Conservation (phyloP, 2,888 invertebrate genomes). For the Patella caerulea region DNA sequence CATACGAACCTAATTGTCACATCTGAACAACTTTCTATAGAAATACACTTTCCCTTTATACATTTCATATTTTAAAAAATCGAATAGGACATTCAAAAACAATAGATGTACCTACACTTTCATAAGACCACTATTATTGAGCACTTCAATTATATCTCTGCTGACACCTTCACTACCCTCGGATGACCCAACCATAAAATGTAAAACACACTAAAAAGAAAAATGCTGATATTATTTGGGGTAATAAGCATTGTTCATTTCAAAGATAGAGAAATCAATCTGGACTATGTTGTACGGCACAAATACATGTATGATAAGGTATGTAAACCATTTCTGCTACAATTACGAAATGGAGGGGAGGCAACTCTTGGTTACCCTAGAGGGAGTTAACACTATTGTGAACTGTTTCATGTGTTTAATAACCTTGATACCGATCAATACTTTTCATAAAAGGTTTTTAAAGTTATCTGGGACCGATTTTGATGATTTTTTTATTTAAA, state of each 20-base stretch:
- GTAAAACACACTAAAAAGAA: constrained; percentile 83
- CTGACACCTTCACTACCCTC: constrained; percentile 79
- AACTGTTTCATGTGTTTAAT: too few relatives aligned
- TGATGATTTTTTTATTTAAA: too few relatives aligned
- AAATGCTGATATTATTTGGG: not conserved
- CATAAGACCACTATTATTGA: constrained; percentile 94
- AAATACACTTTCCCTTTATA: too few relatives aligned
- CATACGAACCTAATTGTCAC: too few relatives aligned
- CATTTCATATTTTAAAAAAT: not conserved
- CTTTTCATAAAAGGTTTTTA: too few relatives aligned
- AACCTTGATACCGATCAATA: too few relatives aligned
- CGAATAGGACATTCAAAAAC: too few relatives aligned
- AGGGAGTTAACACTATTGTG: too few relatives aligned
- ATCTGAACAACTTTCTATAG: too few relatives aligned
- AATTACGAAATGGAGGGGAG: not conserved
- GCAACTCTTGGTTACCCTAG: too few relatives aligned
- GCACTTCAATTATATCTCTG: constrained; percentile 89
- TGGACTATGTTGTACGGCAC: not conserved
- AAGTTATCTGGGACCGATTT: too few relatives aligned
- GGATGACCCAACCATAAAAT: constrained; percentile 92
- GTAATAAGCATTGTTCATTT: too few relatives aligned
- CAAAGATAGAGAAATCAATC: not conserved
- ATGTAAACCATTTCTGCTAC: not conserved
- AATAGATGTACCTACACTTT: constrained; percentile 76
- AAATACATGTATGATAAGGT: not conserved